Conservation (phyloP, 2,888 invertebrate species). For the Sphaerophoria taeniata region DNA sequence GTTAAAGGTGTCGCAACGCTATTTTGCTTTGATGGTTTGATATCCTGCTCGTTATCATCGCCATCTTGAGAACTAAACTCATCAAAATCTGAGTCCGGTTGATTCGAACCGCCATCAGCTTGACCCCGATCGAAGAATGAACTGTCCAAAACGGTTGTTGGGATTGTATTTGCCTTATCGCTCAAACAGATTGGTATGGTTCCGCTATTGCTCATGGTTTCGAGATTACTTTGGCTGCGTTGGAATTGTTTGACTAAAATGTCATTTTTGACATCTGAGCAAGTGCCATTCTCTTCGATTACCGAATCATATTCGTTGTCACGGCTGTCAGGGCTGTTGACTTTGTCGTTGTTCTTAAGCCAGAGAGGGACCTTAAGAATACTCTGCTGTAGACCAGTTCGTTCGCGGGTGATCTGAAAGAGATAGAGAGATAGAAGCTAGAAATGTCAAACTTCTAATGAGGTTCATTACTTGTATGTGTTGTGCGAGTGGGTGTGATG, state of each 20-base stretch:
- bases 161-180: slow-evolving; percentile 75
- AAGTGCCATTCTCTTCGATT: slow-evolving; percentile 76
- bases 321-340: slow-evolving; percentile 71
- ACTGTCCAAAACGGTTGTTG: slow-evolving; percentile 76
- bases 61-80: slow-evolving; percentile 92
- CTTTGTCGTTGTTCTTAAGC: slow-evolving; percentile 82
- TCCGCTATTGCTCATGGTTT: slow-evolving; percentile 78
- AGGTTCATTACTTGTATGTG: slow-evolving; percentile 87
- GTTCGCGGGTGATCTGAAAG: slow-evolving; percentile 89
- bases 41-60: slow-evolving; percentile 84
- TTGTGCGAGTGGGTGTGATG: slow-evolving; percentile 91
- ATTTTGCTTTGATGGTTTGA: slow-evolving; percentile 59
- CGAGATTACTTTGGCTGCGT: slow-evolving; percentile 82
- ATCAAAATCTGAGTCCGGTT: slow-evolving; percentile 94
- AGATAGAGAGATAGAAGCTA: not conserved
- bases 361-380: slow-evolving; percentile 88
- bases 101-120: slow-evolving; percentile 92
- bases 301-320: slow-evolving; percentile 72
- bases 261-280: slow-evolving; percentile 79
- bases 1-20: slow-evolving; percentile 21
- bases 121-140: slow-evolving; percentile 81
- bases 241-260: slow-evolving; percentile 78
- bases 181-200: slow-evolving; percentile 79
- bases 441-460: not conserved
- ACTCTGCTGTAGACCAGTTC: slow-evolving; percentile 94